These are phyloP conservation scores for Pluvialis apricaria DNA, from an alignment of 2,113 vertebrate genomes.

Conservation along the genomic window DNA sequence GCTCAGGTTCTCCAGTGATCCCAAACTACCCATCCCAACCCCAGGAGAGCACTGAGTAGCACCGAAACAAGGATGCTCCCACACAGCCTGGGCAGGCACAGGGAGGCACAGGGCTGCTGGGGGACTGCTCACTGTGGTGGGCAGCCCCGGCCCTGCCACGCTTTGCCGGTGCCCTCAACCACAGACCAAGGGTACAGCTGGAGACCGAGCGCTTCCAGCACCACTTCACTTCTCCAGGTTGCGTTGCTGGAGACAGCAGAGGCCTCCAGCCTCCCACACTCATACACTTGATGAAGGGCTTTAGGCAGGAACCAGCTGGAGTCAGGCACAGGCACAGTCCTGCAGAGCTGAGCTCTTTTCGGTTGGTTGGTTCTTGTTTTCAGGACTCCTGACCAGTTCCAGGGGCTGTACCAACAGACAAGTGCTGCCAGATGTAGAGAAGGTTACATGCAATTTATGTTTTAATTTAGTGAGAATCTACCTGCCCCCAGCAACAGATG, in stretches of 20 bases:
- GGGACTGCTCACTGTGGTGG: not conserved
- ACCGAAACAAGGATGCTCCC: not conserved
- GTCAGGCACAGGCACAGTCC: not conserved
- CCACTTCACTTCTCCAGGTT: not conserved
- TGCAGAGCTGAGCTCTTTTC: not conserved
- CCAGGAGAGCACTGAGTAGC: accelerated
- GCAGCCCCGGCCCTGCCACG: not conserved
- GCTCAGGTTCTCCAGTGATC: accelerated
- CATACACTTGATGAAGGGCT: not conserved
- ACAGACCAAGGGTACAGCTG: not conserved
- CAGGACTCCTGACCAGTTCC: not conserved
- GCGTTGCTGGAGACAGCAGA: accelerated
- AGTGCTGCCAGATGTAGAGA: accelerated
- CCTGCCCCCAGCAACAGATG: constrained; percentile 16
- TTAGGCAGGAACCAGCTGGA: not conserved
- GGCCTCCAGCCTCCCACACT: not conserved
- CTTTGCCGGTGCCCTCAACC: not conserved
- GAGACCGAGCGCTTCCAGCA: not conserved
- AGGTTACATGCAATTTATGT: not conserved
- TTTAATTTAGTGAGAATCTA: not conserved
- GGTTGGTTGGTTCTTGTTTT: not conserved
- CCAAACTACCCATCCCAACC: not conserved
- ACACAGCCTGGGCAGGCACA: accelerated
- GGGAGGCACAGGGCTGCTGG: not conserved
- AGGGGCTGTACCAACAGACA: not conserved